phyloP scores from a whole-genome alignment of 2,888 invertebrate genomes.

The Chrysodeixis includens region DNA sequence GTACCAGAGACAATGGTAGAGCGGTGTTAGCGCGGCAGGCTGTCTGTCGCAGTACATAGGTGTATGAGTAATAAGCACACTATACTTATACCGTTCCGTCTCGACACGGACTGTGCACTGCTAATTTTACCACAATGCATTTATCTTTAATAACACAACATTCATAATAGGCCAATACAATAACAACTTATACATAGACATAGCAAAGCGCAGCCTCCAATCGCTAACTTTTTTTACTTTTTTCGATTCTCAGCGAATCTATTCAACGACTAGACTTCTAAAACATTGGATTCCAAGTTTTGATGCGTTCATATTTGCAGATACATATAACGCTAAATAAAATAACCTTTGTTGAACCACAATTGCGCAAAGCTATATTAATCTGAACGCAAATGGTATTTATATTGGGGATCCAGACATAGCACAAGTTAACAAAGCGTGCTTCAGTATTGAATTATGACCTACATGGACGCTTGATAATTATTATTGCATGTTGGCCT shows the following conservation, averaged over 20 bases:
- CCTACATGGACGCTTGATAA: constrained; percentile 3
- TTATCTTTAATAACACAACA: constrained; percentile 5
- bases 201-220: background rate
- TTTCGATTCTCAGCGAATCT: too few species aligned
- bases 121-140: constrained; percentile 28
- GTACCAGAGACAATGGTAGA: constrained; percentile 39
- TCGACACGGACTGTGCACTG: constrained; percentile 33
- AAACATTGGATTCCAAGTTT: constrained; percentile 2
- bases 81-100: constrained; percentile 42
- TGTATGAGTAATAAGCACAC: constrained; percentile 41
- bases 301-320: constrained; percentile 31
- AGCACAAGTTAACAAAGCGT: constrained; percentile 35
- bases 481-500: constrained; percentile 4
- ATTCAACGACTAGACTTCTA: too few species aligned
- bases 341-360: constrained; percentile 52
- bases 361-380: constrained; percentile 33
- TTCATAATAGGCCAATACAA: constrained; percentile 7
- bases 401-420: constrained; percentile 12
- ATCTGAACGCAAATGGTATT: constrained; percentile 19
- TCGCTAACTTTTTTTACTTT: background rate
- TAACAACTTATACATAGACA: constrained; percentile 14
- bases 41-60: constrained; percentile 30
- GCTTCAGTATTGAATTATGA: constrained; percentile 17
- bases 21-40: constrained; percentile 24
- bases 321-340: constrained; percentile 47